These are phyloP conservation scores for Chydorus sphaericus DNA, from an alignment of 2,888 invertebrate species.

Conservation along the genomic window DNA sequence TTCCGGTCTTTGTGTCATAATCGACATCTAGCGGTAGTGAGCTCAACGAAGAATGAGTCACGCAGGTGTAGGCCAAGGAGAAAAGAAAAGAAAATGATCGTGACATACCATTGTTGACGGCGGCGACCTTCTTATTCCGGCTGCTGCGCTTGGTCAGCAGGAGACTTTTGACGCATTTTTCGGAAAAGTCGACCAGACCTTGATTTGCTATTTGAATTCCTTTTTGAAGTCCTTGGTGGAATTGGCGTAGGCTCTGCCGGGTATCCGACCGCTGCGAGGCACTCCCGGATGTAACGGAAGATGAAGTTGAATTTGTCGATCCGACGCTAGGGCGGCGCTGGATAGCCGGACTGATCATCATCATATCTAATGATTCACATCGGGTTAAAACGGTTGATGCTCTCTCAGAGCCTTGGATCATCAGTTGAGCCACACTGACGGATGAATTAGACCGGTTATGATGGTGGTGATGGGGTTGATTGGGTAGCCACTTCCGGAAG, in stretches of 20 bases:
- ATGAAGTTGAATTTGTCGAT: not conserved
- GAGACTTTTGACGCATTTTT: conserved; percentile 10
- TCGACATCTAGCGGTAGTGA: too few relatives aligned
- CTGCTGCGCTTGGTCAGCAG: conserved; percentile 3
- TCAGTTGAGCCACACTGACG: not conserved
- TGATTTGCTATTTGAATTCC: too few relatives aligned
- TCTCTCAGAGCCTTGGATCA: not conserved
- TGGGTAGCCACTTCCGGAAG: too few relatives aligned
- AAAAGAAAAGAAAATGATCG: not conserved
- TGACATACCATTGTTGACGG: conserved; percentile 8
- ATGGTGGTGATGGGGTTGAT: not conserved
- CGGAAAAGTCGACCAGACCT: conserved; percentile 8
- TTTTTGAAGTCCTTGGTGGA: conserved; percentile 9
- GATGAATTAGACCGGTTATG: conserved; percentile 9
- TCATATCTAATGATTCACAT: conserved; percentile 3
- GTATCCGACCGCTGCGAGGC: not conserved
- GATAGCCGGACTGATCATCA: not conserved
- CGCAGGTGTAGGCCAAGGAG: not conserved
- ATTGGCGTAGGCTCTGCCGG: conserved; percentile 8
- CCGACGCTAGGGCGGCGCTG: not conserved
- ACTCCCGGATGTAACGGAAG: not conserved
- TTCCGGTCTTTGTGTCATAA: too few relatives aligned
- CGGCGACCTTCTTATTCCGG: conserved; percentile 8
- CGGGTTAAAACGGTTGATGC: not conserved
- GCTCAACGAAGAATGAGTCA: not conserved